phyloP scores from a whole-genome alignment of 2,113 vertebrate genomes.

The Solea senegalensis region DNA sequence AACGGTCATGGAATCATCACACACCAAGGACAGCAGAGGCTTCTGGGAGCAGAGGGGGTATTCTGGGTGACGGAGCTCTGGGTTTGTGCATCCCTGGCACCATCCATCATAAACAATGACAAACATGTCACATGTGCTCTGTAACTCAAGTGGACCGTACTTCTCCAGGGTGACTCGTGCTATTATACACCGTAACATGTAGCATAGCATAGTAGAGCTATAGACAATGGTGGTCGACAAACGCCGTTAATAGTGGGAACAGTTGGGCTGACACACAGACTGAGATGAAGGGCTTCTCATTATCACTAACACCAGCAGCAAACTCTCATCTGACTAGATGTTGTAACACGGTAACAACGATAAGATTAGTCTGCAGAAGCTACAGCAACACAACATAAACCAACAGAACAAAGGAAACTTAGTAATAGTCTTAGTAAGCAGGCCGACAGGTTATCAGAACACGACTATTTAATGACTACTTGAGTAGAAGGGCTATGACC shows the following conservation, averaged over 20 bases:
- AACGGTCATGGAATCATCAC: constrained; percentile 41
- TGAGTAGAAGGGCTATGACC: constrained; percentile 38
- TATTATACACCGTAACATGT: constrained; percentile 28
- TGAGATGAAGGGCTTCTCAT: constrained; percentile 41
- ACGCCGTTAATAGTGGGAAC: constrained; percentile 7
- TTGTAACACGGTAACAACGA: constrained; percentile 45
- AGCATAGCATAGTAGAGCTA: not conserved
- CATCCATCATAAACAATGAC: not conserved
- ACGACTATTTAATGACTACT: constrained; percentile 46
- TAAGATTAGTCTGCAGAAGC: constrained; percentile 42
- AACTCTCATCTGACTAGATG: constrained; percentile 17
- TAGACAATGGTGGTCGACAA: constrained; percentile 12
- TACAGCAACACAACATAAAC: constrained; percentile 45
- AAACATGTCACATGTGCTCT: constrained; percentile 10
- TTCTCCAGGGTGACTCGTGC: constrained; percentile 41
- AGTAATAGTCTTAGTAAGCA: constrained; percentile 27
- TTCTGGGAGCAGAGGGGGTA: constrained; percentile 42
- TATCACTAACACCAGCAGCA: constrained; percentile 22
- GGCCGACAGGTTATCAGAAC: constrained; percentile 38
- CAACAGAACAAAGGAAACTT: constrained; percentile 51
- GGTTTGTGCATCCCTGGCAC: constrained; percentile 4
- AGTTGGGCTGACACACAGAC: constrained; percentile 39
- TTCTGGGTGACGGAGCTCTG: constrained; percentile 41
- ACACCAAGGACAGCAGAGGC: constrained; percentile 49
- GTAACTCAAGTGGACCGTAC: constrained; percentile 7